Base-by-base conservation (phyloP, 1,140 invertebrate species). In the Drosophila yakuba region DNA sequence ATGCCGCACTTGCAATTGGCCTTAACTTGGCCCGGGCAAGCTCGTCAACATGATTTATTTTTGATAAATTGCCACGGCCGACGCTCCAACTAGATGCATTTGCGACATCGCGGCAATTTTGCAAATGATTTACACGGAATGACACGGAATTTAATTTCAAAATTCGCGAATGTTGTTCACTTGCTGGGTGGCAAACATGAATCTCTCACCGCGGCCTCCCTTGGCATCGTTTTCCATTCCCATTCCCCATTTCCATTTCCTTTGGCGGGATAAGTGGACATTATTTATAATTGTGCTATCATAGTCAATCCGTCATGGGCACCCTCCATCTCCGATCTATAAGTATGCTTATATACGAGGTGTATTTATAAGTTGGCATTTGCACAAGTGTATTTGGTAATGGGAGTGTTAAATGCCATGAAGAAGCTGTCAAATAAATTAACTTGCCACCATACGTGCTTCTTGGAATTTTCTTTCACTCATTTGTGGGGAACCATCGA, bases 41-140 rank as follows among this genome's bases (percentile, higher is more conserved):
- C 74, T 84, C 82, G 77, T 91, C 74, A 88, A 89, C 82, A 91
- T 91, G 90, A 91, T 91, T 91, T 90, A 91, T 91, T 90, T 90
- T 91, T 91, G 90, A 91, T 91, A 91, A 91, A 91, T 91, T 86
- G 69, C 75, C 74, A 62, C 59, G 73, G 85, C 69, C 67, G 56
- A 67, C 57, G 84, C 66, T 62, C 41, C 58, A 78, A 72, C 64
- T 52, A 60, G 74, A 62, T 41, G 57, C 69, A 58, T 10, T 32
- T 32, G 35, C 68, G 52, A 60, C 67, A 61, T 55, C 51, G 44
- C 75, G 64, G 68, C 86, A 75, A 88, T 82, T 88, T 88, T 69
- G 86, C 76, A 88, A 91, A 90, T 91, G 82, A 90, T 91, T 90
- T 91, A 90, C 86, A 90, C 79, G 78, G 69, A 83, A 80, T 88